phyloP scores from a whole-genome alignment of 2,888 invertebrate species.

The Cetonia aurata region DNA sequence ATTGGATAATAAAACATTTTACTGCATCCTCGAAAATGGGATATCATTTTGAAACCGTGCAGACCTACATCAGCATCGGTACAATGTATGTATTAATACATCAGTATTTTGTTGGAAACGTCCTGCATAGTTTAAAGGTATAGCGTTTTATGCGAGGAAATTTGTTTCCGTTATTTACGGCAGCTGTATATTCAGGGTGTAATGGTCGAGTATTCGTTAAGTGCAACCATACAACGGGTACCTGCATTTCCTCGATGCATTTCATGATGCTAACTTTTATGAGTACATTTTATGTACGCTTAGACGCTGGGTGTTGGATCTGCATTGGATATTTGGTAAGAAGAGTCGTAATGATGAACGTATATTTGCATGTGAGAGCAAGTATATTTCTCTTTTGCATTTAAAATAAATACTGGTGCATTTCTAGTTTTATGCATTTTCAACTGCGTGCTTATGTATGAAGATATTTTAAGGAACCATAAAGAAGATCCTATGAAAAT shows the following conservation, averaged over 20 bases:
- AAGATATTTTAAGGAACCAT: too few relatives aligned
- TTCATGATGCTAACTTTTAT: slow-evolving; percentile 31
- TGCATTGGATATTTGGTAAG: not conserved
- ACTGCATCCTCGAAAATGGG: too few relatives aligned
- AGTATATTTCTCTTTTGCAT: too few relatives aligned
- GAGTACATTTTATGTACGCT: slow-evolving; percentile 19
- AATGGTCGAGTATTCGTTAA: slow-evolving; percentile 23
- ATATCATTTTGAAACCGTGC: too few relatives aligned
- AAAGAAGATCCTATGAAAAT: too few relatives aligned
- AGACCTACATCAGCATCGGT: too few relatives aligned
- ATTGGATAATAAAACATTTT: too few relatives aligned
- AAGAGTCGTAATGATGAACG: not conserved
- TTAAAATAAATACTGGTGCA: too few relatives aligned
- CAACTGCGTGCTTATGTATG: too few relatives aligned
- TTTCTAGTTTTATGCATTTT: too few relatives aligned
- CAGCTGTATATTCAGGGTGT: slow-evolving; percentile 11
- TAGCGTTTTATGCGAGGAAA: slow-evolving; percentile 7
- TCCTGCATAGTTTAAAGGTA: too few relatives aligned
- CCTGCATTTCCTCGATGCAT: slow-evolving; percentile 17
- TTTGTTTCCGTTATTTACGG: slow-evolving; percentile 32
- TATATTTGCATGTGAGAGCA: not conserved
- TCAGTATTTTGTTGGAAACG: not conserved
- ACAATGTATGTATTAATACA: too few relatives aligned
- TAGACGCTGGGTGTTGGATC: not conserved
- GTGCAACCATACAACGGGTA: slow-evolving; percentile 21